Base-by-base conservation (phyloP, 1,140 invertebrate species). In the Cylas formicarius region DNA sequence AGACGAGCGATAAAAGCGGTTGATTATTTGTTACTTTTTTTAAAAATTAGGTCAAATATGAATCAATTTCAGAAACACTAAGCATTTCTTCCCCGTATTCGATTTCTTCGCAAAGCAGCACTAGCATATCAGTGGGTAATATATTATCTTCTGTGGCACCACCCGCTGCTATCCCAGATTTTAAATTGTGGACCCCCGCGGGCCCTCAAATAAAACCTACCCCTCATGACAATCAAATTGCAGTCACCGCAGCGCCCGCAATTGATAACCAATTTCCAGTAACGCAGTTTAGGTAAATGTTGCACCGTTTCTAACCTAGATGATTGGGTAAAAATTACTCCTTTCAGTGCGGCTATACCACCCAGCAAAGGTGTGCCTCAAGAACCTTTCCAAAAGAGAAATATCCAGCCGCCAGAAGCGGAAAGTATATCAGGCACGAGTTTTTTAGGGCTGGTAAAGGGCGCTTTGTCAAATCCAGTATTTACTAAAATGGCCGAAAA, bases 401-500 rank as follows among this genome's bases (percentile, higher is more conserved):
- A 63, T 19, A 62, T 65, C 36, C 62, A 67, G 35, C 63, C 18
- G 58, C 11, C 62, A 62, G 44, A 69, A 65, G 22, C 53, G 17
- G 40, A 44, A 57, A 57, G 65, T 46, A 66, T 63, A 65, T 58
- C 53, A 13, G 70, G 68, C 47, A 72, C 71, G 8, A 72, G 72
- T 8, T 50, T 77, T 10, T 64, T 78, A 8, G 73, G 73, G 3
- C 74, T 74, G 72, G 66, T 77, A 57, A 74, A 73, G 59, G 74
- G 72, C 9, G 74, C 74, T 0, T 70, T 77, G 11, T 65, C 69
- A 5, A 65, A 46, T 36, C 78, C 73, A 26, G 56, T 60, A 4
- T 54, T 66, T 13, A 59, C 54, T 10, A 82, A 76, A 69, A 76
- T 84, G 34, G 77, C 80, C 4, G 86, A 90, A 57, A 87, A 85